Evolutionary conservation across 2,888 invertebrate species (phyloP), one percentile per base, ranked within the genome.

Genomic region (Nephrotoma appendiculata): DNA sequence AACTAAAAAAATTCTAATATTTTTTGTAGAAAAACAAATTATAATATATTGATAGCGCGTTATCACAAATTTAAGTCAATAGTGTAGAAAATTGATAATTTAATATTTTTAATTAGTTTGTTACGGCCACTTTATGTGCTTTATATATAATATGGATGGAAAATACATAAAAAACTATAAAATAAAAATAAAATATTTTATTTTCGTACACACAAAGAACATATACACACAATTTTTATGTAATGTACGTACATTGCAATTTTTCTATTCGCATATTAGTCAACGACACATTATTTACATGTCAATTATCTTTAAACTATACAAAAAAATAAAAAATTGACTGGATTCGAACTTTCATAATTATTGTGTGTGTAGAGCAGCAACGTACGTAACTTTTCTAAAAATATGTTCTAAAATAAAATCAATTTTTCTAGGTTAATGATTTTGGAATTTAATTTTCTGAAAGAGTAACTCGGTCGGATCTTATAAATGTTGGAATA

Each of bases 281-380:
- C 71, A 71, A 71, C 71, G 71, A 71, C 71, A 71, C 71, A 71
- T 71, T 71, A 71, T 71, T 71, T 71, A 71, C 71, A 71, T 71
- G 71, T 71, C 71, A 71, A 71, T 71, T 71, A 71, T 71, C 71
- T 71, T 71, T 71, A 71, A 71, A 71, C 71, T 71, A 84, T 43
- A 84, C 19, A 19, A 19, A 19, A 19, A 19, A 19, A 84, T n/a
- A 19, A 71, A 71, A 84, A 84, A 84, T 84, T 84, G 84, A 84
- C 84, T 84, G 84, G 84, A 42, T 84, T 84, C 43, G 84, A 84
- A 84, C 84, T 84, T 42, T 71, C 71, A 71, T 71, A 71, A 71
- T 71, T 71, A 52, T 15, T 52, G 5, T 52, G 5, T 52, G 4
- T 52, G 19, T 19, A 19, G 19, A 19, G 31, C 3, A 31, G 31